Base-by-base conservation (phyloP, 2,888 invertebrate species). In the Anticlea derivata region DNA sequence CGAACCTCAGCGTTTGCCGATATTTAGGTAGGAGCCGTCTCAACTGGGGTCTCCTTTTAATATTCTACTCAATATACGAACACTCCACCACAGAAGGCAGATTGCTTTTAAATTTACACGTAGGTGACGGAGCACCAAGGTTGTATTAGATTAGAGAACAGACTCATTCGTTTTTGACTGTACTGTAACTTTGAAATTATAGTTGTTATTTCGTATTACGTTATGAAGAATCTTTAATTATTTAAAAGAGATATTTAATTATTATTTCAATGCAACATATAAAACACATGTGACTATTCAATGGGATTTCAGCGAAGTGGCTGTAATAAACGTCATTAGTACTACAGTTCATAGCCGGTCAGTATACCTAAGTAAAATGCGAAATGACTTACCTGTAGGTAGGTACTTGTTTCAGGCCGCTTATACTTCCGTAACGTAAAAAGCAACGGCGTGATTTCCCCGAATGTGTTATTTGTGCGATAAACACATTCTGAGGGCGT, bases 1-100 rank as follows among this genome's bases (percentile, higher is more conserved):
- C 69, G 70, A 79, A 76, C 75, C 75, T 75, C 74, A 68, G 51
- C 68, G 68, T 69, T 75, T 69, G 66, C 60, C 65, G 78, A 79
- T 79, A 68, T 72, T 68, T 72, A 69, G 58, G 62, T 50, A 61
- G 58, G 59, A 54, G 44, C 31, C 27, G 12, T 40, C 48, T 51
- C 50, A 60, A 46, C 51, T 57, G 53, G 31, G 58, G 44, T 39
- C 52, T 51, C 58, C 31, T 29, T 55, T 56, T 58, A 39, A 51
- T 61, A 58, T 56, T 50, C 55, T 49, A 43, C 35, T 39, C 45
- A 46, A 29, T 40, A 45, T 29, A 24, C 12, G 27, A 24, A 34
- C 44, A 34, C n/a, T 37, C 13, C 13, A 12, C 13, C n/a, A 13
- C 29, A 31, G n/a, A 22, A 27, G 7, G 30, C 46, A 31, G 8